Conservation (phyloP, 2,888 invertebrate species). For the Tribolium freemani region DNA sequence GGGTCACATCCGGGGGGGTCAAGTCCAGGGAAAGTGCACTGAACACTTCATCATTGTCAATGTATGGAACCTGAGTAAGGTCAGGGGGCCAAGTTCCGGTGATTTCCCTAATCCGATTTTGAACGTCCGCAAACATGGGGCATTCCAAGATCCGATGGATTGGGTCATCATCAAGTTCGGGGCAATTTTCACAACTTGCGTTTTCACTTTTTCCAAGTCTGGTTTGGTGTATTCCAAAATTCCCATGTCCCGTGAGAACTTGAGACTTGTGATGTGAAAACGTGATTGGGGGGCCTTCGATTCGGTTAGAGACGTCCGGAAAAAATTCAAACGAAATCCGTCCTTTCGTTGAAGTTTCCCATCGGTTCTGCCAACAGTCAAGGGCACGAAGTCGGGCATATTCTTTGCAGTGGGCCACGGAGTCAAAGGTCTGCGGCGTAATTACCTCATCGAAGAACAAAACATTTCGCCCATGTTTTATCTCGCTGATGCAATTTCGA, state of each 20-base stretch:
- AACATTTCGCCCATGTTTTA: too few species aligned
- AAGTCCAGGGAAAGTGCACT: background rate
- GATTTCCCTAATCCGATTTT: background rate
- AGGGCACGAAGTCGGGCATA: background rate
- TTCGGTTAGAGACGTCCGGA: background rate
- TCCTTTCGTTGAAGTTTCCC: slow-evolving; percentile 9
- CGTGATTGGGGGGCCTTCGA: background rate
- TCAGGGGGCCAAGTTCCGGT: background rate
- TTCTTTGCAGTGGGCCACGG: background rate
- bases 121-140: background rate
- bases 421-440: background rate
- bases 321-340: background rate
- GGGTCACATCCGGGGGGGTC: background rate
- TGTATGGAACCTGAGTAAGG: background rate
- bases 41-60: background rate
- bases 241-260: slow-evolving; percentile 13
- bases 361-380: slow-evolving; percentile 14
- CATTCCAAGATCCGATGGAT: slow-evolving; percentile 1
- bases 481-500: too few species aligned
- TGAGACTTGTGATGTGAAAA: background rate
- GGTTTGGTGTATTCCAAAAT: background rate
- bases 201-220: slow-evolving; percentile 8
- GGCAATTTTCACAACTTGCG: background rate
- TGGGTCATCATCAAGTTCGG: background rate
- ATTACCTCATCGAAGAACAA: background rate